Evolutionary conservation across 2,888 invertebrate genomes (phyloP), one percentile per base, ranked within the genome.

Genomic region (Drosophila cracens): DNA sequence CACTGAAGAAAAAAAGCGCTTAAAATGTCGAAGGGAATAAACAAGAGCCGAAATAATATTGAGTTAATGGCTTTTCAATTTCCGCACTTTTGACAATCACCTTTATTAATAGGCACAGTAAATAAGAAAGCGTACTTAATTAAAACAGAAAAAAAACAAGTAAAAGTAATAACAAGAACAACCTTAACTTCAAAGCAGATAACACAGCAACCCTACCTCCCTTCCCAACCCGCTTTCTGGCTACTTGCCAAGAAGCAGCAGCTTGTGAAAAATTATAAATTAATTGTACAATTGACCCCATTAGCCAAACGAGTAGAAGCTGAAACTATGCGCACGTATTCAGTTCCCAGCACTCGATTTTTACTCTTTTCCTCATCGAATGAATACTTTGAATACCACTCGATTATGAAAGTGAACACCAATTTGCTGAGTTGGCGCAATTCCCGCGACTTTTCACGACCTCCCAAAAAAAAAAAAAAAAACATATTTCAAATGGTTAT

Each of bases 251-350:
- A 59, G 63, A 48, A 52, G 36, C 49, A 43, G 11, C 56, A 64
- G 74, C 70, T 81, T 74, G 78, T 56, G 25, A 56, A 64, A 73
- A 82, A 72, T 79, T 81, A 81, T 83, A 72, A 82, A 77, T 79
- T 81, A 81, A 81, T 81, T 81, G 80, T 82, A 74, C 79, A 87
- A 79, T 85, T 85, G 82, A 85, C 86, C 88, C 79, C 64, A 76
- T 79, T 80, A 52, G 52, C 65, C 58, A 68, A 74, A 74, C 66
- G 61, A 51, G 61, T 64, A 65, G 49, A 59, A 58, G 38, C 57
- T 58, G 54, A 43, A 74, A 76, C 68, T 70, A 68, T 54, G 76
- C 40, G 56, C 49, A 49, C 51, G 62, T 33, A 38, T 62, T 33
- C 58, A 57, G 46, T 59, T 54, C 43, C 60, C 25, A 52, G 21